Percentiles rank a stretch among this genome's conserved stretches.
Evolutionary conservation across 2,797 vertebrate genomes (phyloP).

Genomic region (Malacoraja senta): DNA sequence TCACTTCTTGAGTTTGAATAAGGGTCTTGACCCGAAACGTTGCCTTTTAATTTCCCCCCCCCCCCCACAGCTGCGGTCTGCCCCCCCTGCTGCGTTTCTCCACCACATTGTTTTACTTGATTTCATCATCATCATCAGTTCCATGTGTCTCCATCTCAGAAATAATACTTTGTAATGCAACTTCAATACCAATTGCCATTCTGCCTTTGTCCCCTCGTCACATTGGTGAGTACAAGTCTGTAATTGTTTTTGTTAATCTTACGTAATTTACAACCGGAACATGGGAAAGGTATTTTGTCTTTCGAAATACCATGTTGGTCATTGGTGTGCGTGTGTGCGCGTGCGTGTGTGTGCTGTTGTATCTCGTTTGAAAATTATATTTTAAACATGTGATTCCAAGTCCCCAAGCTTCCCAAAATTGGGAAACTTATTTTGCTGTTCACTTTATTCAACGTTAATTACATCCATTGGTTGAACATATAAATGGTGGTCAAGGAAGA

Average conservation of each 20-base stretch:
- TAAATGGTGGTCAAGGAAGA: neutral
- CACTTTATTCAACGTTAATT: neutral
- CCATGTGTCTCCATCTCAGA: no score
- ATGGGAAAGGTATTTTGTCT: neutral
- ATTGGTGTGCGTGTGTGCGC: neutral
- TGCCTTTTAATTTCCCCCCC: no score
- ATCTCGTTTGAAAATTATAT: neutral
- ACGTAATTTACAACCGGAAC: neutral
- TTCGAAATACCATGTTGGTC: neutral
- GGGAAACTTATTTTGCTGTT: neutral
- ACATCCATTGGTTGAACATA: slow-evolving; percentile 20
- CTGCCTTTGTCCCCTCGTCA: neutral
- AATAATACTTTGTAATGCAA: neutral
- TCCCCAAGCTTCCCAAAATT: neutral
- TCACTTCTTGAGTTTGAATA: no score
- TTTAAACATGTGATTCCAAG: slow-evolving; percentile 18
- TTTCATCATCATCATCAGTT: no score
- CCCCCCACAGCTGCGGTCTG: no score
- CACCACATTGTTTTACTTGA: no score
- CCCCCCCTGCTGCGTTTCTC: no score
- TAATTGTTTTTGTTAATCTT: neutral
- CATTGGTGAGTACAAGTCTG: neutral
- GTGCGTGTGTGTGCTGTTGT: neutral
- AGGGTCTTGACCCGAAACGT: no score
- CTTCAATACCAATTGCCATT: neutral